These are phyloP conservation scores for Tuta absoluta DNA, from an alignment of 2,888 invertebrate species.

Conservation along the genomic window DNA sequence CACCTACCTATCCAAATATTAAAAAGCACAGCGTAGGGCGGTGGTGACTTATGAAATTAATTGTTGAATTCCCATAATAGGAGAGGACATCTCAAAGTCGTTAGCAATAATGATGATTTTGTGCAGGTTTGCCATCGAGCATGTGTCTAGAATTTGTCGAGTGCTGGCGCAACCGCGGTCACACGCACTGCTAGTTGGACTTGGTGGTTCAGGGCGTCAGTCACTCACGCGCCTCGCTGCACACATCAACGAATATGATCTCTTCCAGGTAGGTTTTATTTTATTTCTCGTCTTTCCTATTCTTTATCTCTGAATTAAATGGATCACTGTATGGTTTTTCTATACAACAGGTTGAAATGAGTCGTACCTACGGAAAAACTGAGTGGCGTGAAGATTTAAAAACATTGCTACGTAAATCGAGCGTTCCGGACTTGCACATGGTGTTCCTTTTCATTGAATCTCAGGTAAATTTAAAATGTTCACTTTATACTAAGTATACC, in stretches of 20 bases:
- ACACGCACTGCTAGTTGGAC: slow-evolving; percentile 94
- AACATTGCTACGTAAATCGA: slow-evolving; percentile 88
- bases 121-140: slow-evolving; percentile 94
- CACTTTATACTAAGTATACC: too few relatives aligned
- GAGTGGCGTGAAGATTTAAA: slow-evolving; percentile 98
- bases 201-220: slow-evolving; percentile 96
- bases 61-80: not conserved
- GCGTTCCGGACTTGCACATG: slow-evolving; percentile 91
- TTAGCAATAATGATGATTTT: not conserved
- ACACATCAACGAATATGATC: slow-evolving; percentile 96
- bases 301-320: not conserved
- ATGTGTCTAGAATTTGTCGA: slow-evolving; percentile 93
- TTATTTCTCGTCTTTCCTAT: not conserved
- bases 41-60: too few relatives aligned
- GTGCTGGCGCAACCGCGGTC: slow-evolving; percentile 95
- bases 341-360: slow-evolving; percentile 90
- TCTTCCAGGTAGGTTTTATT: slow-evolving; percentile 80
- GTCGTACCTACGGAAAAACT: slow-evolving; percentile 88
- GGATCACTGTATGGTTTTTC: slow-evolving; percentile 15
- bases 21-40: too few relatives aligned
- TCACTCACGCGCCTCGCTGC: slow-evolving; percentile 93
- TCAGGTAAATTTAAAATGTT: slow-evolving; percentile 79
- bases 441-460: slow-evolving; percentile 95
- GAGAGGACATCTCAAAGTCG: not conserved
- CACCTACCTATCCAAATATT: too few relatives aligned